phyloP scores from a whole-genome alignment of 2,797 vertebrate genomes.

The Odontamblyopus rebecca region DNA sequence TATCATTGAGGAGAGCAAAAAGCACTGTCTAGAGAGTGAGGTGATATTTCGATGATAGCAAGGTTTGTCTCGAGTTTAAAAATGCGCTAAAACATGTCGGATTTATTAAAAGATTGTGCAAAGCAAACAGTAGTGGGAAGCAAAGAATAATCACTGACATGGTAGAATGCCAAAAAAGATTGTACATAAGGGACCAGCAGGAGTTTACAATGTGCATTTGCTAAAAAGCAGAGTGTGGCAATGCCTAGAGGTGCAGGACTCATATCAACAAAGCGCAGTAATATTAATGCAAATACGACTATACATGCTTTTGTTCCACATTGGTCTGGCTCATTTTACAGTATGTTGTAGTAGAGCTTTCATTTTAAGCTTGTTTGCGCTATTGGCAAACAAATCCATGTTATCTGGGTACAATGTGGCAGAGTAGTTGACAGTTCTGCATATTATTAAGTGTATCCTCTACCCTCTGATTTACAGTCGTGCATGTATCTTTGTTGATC shows the following conservation, averaged over 20 bases:
- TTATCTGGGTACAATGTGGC: background rate
- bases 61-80: constrained; percentile 1
- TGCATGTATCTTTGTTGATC: no score
- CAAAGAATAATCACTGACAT: background rate
- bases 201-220: background rate
- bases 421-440: background rate
- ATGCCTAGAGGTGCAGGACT: background rate
- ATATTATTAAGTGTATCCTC: background rate
- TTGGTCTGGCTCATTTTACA: background rate
- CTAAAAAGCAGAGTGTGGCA: background rate
- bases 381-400: background rate
- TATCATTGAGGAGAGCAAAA: background rate
- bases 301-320: background rate
- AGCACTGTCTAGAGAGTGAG: background rate
- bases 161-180: background rate
- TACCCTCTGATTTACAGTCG: background rate
- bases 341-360: background rate
- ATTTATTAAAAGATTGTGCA: constrained; percentile 1
- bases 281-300: background rate
- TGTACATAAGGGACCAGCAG: background rate
- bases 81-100: background rate
- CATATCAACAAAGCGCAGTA: background rate
- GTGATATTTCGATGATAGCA: no score
- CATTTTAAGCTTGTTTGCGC: background rate
- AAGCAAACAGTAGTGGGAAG: background rate